Base-by-base conservation (phyloP, 2,113 vertebrate genomes). In the Empidonax traillii region DNA sequence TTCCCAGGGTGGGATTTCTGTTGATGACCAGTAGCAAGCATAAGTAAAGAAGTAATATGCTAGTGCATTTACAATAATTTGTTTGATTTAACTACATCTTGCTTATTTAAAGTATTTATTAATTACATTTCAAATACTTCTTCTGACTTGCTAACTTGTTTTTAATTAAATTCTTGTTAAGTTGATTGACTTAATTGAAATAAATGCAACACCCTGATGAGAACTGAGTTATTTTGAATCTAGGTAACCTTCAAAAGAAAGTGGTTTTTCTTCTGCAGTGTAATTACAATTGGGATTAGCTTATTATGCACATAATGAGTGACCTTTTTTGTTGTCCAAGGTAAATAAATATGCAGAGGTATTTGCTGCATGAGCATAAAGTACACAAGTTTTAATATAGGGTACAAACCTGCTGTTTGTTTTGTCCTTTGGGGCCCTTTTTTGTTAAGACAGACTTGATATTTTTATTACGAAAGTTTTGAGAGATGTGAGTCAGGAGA, bases 111-210 rank as follows among this genome's bases (percentile, higher is more conserved):
- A 91, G 37, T 86, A 88, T 79, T 87, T 95, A 96, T 95, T 96
- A 95, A 96, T 96, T 94, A 27, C 46, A 66, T 81, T 94, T 90
- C 58, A 87, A 67, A 87, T 73, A 73, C 91, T 76, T 39, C 66
- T 85, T 66, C 88, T 90, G 62, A 90, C 90, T 97, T 91, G 71
- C 62, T 96, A 88, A 83, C 91, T 93, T 97, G 96, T 94, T 88
- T 96, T 96, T 95, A 95, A 79, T 96, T 94, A 90, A 97, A 94
- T 89, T 58, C 88, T 90, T 90, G 82, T 74, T 94, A 94, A 80
- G 66, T 78, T 77, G 85, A 90, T 87, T 96, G 91, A 96, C 88
- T 94, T 96, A 96, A 87, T 86, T 97, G 90, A 91, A 83, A 78
- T 90, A 93, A 96, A 28, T 89, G 91, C 85, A 95, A 87, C 78